Evolutionary conservation across 2,113 vertebrate species (phyloP).

Genomic region (Astur gentilis): DNA sequence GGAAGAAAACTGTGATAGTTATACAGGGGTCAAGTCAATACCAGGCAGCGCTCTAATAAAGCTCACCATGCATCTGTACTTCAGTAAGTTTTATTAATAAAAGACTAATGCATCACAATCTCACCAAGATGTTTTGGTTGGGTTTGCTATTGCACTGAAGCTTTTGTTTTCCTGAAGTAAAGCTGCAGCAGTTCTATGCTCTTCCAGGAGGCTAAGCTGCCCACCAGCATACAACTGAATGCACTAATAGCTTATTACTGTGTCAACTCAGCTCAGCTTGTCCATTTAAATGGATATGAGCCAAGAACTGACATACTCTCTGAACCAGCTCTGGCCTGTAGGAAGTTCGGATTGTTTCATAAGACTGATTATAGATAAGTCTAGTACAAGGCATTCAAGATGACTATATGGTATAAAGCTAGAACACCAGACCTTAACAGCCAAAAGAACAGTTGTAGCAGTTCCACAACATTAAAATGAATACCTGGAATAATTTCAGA

Average conservation of each 20-base stretch:
- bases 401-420: neutral
- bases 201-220: neutral
- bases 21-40: neutral
- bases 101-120: neutral
- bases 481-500: neutral
- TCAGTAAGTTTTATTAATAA: neutral
- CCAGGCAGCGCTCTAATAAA: neutral
- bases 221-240: neutral
- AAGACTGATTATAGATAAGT: neutral
- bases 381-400: neutral
- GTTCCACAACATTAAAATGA: neutral
- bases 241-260: accelerated
- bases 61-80: neutral
- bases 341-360: accelerated
- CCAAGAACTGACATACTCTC: neutral
- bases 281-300: neutral
- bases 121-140: neutral
- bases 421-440: neutral
- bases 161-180: neutral
- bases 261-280: neutral
- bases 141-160: neutral
- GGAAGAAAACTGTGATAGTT: neutral
- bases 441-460: neutral
- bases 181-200: neutral
- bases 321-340: neutral